Evolutionary conservation across 1,140 invertebrate genomes (phyloP), one percentile per base, ranked within the genome.

Genomic region (Globodera rostochiensis): DNA sequence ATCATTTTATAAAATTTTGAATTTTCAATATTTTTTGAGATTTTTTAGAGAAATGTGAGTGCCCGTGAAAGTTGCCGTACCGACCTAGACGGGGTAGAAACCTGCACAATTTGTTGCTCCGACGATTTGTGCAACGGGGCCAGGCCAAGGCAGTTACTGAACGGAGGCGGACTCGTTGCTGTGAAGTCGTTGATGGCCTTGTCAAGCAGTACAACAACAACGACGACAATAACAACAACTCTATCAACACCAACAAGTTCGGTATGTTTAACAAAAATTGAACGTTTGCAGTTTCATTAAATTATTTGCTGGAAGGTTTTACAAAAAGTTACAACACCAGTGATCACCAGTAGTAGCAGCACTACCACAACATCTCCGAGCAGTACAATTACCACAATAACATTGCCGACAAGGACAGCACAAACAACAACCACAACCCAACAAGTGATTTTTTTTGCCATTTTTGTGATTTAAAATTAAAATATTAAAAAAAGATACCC

Each of bases 101-200:
- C n/a, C 3, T 76, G 74, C 60, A 76, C 60, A 36, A n/a, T 45
- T 47, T 76, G 74, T 25, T 76, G 74, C 64, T 76, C 74, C 19
- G 74, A 60, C 25, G 50, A 53, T 53, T 76, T 76, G 25, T 76
- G 74, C 60, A 76, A 76, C 25, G 50, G 60, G 6, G n/a, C 13
- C 69, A 36, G 13, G 74, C 74, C 74, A 49, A 64, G 60, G 13
- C 11, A 76, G 13, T 76, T 76, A 25, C 60, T 76, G 13, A 73
- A 73, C 21, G 71, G 50, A 6, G 71, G 71, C 19, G 50, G 50
- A 73, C 50, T 73, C 46, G 71, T 49, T n/a, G 21, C 13, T 6
- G 19, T 73, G 19, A 73, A 25, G 15, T 15, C 50, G 50, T 73
- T 21, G 71, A n/a, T 73, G 50, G 19, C 57, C 13, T 64, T 64